Base-by-base conservation (phyloP, 2,888 invertebrate species). In the Synergus japonicus region DNA sequence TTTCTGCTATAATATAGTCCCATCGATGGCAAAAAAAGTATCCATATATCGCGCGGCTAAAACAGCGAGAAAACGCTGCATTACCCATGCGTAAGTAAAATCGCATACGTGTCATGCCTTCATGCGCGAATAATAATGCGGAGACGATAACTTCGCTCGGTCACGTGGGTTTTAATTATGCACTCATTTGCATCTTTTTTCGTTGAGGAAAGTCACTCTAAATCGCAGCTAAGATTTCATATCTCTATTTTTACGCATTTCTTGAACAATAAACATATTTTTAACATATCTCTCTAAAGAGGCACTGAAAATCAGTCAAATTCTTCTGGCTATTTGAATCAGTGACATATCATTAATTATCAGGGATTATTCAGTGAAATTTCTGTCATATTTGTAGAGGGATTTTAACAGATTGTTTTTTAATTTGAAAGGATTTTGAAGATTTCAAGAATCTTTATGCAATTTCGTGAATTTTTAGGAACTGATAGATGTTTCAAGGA, bases 1-100 rank as follows among this genome's bases (percentile, higher is more conserved):
- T 88, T 88, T 86, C 81, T 78, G 79, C 82, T 76, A 78, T 80
- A 76, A 81, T 76, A 80, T 79, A 79, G 81, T 82, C 82, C 81
- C 82, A 15, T 15, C 49, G 49, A 49, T 49, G 49, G 83, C 85
- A 29, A 83, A 84, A 84, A 83, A 83, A 83, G 80, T 83, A 82
- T 83, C 78, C 83, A 83, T 82, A 83, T 81, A 82, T 83, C 81
- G 83, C 78, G 73, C 78, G 76, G 79, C 78, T 80, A 81, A 83
- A 81, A 80, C 82, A 82, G 81, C 83, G 83, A 82, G 83, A 83
- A 81, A 82, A 79, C 82, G 78, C 79, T 78, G 73, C 37, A 79
- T 80, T 80, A 78, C 79, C 69, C 81, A 73, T 73, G 29, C 37
- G 69, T 29, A 73, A 49, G 65, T 73, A 49, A 29, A 73, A 73